Evolutionary conservation across 1,140 invertebrate species (phyloP).

Genomic region (Trichonephila clavata): DNA sequence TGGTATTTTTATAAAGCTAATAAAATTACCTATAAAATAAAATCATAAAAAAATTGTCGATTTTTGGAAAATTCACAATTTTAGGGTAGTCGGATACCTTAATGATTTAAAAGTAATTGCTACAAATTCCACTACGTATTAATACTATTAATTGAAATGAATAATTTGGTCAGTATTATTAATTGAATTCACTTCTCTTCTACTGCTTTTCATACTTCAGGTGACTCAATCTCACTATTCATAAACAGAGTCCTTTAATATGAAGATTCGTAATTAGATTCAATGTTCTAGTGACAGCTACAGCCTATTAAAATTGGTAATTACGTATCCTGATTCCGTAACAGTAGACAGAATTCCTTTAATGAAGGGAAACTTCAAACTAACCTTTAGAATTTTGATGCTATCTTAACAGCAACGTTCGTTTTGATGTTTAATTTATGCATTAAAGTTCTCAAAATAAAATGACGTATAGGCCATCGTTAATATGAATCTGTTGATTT

Average conservation of each 20-base stretch:
- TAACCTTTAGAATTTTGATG: background rate
- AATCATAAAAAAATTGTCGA: no score
- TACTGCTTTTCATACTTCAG: background rate
- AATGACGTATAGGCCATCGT: no score
- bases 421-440: no score
- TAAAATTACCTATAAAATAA: no score
- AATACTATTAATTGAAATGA: slow-evolving; percentile 33
- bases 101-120: background rate
- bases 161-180: background rate
- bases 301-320: background rate
- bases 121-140: background rate
- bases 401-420: no score
- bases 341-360: background rate
- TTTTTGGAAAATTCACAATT: no score
- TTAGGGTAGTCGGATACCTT: no score
- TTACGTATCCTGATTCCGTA: background rate
- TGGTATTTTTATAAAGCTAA: no score
- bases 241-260: background rate
- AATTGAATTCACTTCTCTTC: background rate
- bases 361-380: background rate
- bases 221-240: background rate
- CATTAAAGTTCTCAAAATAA: no score
- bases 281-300: background rate
- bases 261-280: slow-evolving; percentile 39
- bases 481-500: no score